Evolutionary conservation across 2,888 invertebrate genomes (phyloP).

Genomic region (Ceramica pisi): DNA sequence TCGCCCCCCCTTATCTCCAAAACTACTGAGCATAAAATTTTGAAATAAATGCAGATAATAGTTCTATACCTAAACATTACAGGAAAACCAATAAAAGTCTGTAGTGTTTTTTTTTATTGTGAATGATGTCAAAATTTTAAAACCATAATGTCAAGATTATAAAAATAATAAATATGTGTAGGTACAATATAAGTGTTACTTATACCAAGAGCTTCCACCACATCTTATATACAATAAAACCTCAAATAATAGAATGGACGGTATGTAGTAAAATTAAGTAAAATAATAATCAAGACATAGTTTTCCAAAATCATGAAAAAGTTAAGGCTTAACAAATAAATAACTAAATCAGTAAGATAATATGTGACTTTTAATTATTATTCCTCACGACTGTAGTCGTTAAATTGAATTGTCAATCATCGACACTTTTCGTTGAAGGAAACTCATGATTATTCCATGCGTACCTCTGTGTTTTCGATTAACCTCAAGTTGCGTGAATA

Average conservation of each 20-base stretch:
- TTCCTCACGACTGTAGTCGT: not conserved
- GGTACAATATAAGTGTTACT: too few relatives aligned
- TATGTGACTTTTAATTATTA: not conserved
- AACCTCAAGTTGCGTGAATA: conserved; percentile 67
- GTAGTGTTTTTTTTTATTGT: too few relatives aligned
- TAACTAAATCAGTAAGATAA: not conserved
- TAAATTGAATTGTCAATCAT: conserved; percentile 16
- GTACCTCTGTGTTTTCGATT: conserved; percentile 39
- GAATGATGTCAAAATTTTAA: too few relatives aligned
- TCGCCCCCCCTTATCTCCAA: too few relatives aligned
- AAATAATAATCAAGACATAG: not conserved
- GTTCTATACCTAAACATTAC: too few relatives aligned
- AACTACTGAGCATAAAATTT: too few relatives aligned
- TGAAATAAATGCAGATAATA: too few relatives aligned
- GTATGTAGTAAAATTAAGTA: too few relatives aligned
- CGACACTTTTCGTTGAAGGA: conserved; percentile 24
- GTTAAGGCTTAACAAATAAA: not conserved
- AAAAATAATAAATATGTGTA: too few relatives aligned
- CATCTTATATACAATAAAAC: not conserved
- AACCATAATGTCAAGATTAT: too few relatives aligned
- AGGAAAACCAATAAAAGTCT: too few relatives aligned
- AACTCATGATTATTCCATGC: conserved; percentile 70
- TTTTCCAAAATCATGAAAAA: not conserved
- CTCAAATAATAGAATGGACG: not conserved
- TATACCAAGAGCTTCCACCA: not conserved